These are phyloP conservation scores for Drosophila aff. DNA, from an alignment of 1,140 invertebrate species.

Conservation along the genomic window DNA sequence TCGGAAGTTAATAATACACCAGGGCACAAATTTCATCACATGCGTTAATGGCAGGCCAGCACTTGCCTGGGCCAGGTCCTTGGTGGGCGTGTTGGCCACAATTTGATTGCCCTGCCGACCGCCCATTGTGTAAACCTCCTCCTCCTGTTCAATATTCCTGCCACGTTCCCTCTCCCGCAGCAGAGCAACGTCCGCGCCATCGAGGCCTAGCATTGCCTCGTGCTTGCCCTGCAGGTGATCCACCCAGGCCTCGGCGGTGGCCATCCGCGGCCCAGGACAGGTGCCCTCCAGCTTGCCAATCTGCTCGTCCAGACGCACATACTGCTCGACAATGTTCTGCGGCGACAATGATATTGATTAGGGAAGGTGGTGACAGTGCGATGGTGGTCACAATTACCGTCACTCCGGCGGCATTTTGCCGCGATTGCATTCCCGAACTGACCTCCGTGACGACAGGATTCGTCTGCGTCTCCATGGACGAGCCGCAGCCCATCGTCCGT, in stretches of 20 bases:
- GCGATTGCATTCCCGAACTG: conserved; percentile 37
- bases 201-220: conserved; percentile 67
- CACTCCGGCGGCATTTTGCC: conserved; percentile 52
- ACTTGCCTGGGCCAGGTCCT: conserved; percentile 79
- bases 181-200: conserved; percentile 42
- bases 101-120: conserved; percentile 57
- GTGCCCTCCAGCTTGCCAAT: conserved; percentile 77
- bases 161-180: background rate
- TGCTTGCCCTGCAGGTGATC: conserved; percentile 76
- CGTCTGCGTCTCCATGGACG: conserved; percentile 72
- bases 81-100: conserved; percentile 76
- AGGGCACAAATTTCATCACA: conserved; percentile 7
- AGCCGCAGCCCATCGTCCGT: conserved; percentile 78
- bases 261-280: conserved; percentile 79
- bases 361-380: background rate
- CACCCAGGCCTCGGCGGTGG: conserved; percentile 81
- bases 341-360: conserved; percentile 55
- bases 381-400: conserved; percentile 36
- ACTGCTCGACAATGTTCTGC: conserved; percentile 65
- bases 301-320: conserved; percentile 74
- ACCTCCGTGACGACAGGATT: conserved; percentile 56
- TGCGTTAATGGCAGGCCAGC: conserved; percentile 24
- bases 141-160: conserved; percentile 7
- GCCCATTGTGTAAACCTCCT: conserved; percentile 29
- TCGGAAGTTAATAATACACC: conserved; percentile 17